These are phyloP conservation scores for Muricea muricata DNA, from an alignment of 92 coral and sea anemone genomes.

Conservation along the genomic window DNA sequence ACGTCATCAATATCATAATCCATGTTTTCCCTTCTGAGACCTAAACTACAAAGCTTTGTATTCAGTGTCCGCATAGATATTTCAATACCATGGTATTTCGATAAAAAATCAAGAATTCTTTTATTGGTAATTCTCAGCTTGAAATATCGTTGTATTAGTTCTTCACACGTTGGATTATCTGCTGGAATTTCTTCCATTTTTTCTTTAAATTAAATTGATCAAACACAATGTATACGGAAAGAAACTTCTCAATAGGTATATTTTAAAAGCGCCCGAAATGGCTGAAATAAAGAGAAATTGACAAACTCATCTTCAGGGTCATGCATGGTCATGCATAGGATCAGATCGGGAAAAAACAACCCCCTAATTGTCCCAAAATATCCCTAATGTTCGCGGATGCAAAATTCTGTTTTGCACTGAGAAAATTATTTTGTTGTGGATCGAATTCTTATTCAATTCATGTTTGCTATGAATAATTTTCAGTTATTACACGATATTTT, in stretches of 20 bases:
- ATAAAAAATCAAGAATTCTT: not conserved
- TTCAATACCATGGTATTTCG: conserved; percentile 5
- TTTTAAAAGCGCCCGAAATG: not conserved
- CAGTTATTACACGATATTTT: too few species aligned
- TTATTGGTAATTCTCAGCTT: not conserved
- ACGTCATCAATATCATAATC: not conserved
- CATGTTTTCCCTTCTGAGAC: conserved; percentile 2
- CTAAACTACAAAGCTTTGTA: not conserved
- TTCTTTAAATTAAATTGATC: too few species aligned
- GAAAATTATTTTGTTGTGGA: too few species aligned
- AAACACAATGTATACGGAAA: too few species aligned
- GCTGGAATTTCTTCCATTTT: not conserved
- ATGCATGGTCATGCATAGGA: too few species aligned
- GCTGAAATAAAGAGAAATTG: not conserved
- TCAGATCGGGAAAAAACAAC: too few species aligned
- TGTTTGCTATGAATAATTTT: too few species aligned
- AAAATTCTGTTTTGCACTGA: not conserved
- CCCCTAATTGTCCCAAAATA: not conserved
- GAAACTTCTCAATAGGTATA: not conserved
- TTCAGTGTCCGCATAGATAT: not conserved
- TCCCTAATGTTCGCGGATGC: not conserved
- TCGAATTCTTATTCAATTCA: too few species aligned
- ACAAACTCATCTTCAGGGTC: not conserved
- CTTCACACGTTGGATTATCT: not conserved
- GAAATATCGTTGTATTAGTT: not conserved